Evolutionary conservation across 2,888 invertebrate species (phyloP), one percentile per base, ranked within the genome.

Genomic region (Calameuta idolon): DNA sequence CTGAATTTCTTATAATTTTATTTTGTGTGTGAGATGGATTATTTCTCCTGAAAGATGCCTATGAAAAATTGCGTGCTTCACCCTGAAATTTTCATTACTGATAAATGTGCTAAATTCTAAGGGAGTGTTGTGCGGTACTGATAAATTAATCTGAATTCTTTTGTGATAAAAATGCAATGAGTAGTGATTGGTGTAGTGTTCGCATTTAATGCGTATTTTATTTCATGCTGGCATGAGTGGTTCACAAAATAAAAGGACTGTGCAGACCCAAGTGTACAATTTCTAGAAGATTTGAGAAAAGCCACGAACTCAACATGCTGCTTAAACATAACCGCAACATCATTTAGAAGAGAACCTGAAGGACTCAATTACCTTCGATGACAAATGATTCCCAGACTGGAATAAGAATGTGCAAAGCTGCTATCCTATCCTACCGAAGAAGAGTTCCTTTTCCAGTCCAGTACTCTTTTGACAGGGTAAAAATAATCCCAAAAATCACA

Each of bases 401-500:
- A 55, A 55, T 55, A 23, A 23, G 23, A 55, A 23, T 55, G 55
- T 40, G 23, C 9, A 2, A 55, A 55, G 23, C 55, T 55, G 23
- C 55, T 55, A 55, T 55, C 55, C 55, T 9, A 9, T 55, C 55
- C 2, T 55, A 23, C 23, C 55, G 2, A 23, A 55, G 55, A 55
- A 23, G 2, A 55, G 23, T 15, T 55, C 15, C 40, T 23, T 0
- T 55, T 55, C 55, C 23, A 55, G 9, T 55, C 55, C 55, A 55
- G 23, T 23, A 55, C 55, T 55, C 23, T 23, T 55, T 55, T 55
- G 55, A 55, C 23, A 85, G 80, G 83, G 79, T 81, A 78, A 82
- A 83, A 83, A 83, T 74, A 82, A 35, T 55, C 9, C 55, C 23
- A 55, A 9, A 2, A 55, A 55, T 9, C 23, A 23, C 23, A 55